These are phyloP conservation scores for Orchesella flavescens DNA, from an alignment of 2,888 invertebrate genomes.

Conservation along the genomic window DNA sequence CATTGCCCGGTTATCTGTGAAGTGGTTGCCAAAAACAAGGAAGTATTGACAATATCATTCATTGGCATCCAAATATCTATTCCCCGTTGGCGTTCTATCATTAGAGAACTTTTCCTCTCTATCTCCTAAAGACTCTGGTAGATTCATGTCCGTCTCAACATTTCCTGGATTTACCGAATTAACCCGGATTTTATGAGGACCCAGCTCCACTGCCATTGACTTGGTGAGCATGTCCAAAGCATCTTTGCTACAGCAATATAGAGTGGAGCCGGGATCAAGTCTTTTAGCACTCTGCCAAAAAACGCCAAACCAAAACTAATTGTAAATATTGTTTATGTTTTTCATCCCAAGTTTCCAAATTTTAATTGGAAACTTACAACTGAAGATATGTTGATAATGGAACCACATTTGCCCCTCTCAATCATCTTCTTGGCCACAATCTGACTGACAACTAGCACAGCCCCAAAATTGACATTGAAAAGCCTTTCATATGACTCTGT, in stretches of 20 bases:
- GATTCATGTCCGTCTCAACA: conserved; percentile 74
- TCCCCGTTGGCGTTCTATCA: conserved; percentile 9
- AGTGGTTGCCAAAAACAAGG: neutral
- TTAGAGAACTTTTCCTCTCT: neutral
- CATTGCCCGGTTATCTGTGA: neutral
- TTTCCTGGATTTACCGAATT: conserved; percentile 23
- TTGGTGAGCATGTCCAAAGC: conserved; percentile 75
- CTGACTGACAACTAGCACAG: neutral
- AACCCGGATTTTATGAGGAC: conserved; percentile 31
- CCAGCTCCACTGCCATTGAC: conserved; percentile 29
- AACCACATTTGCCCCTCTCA: neutral
- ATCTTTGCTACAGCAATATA: conserved; percentile 76
- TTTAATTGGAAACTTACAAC: neutral
- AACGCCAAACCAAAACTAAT: too few species aligned
- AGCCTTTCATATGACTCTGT: neutral
- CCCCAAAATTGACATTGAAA: conserved; percentile 13
- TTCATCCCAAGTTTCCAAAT: neutral
- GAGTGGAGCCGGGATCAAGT: conserved; percentile 15
- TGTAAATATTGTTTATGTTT: too few species aligned
- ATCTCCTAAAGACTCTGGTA: too few species aligned
- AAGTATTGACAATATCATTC: neutral
- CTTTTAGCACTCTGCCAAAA: neutral
- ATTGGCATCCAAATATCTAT: neutral
- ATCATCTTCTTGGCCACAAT: conserved; percentile 14
- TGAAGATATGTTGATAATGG: conserved; percentile 54